A percentile compares a stretch with the other conserved stretches of the same genome.
Conservation (phyloP, 2,888 invertebrate genomes). For the Cheiracanthium punctorium region DNA sequence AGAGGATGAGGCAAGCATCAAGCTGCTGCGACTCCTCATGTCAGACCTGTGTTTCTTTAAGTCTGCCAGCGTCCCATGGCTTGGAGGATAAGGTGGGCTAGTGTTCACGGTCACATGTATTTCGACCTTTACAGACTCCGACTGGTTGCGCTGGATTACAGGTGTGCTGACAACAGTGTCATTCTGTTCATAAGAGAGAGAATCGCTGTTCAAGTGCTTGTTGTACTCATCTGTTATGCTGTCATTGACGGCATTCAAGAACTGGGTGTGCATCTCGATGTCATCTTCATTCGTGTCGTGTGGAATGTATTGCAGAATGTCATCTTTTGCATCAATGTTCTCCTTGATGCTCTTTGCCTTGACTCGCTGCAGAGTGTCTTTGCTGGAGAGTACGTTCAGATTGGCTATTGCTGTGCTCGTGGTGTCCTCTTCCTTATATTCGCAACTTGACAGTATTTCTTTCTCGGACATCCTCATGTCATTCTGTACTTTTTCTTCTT, state of each 20-base stretch:
- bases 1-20: slow-evolving; percentile 36
- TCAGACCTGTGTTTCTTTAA: slow-evolving; percentile 88
- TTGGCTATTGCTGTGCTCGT: no score
- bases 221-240: slow-evolving; percentile 43
- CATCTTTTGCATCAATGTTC: slow-evolving; percentile 12
- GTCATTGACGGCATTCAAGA: slow-evolving; percentile 36
- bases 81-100: slow-evolving; percentile 84
- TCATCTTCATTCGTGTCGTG: slow-evolving; percentile 40
- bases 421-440: slow-evolving; percentile 32
- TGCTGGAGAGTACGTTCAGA: background rate
- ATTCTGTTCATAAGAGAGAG: background rate
- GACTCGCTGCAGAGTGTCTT: slow-evolving; percentile 40
- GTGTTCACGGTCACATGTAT: slow-evolving; percentile 74
- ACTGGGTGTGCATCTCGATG: slow-evolving; percentile 41
- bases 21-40: slow-evolving; percentile 70
- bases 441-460: slow-evolving; percentile 28
- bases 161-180: slow-evolving; percentile 9
- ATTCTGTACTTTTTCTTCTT: slow-evolving; percentile 58
- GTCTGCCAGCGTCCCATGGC: slow-evolving; percentile 88
- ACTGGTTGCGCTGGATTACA: slow-evolving; percentile 46
- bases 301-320: background rate
- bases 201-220: slow-evolving; percentile 25
- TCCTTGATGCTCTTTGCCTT: slow-evolving; percentile 43
- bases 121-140: slow-evolving; percentile 74
- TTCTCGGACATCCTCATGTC: slow-evolving; percentile 57